These are phyloP conservation scores for Sakesphorus luctuosus DNA, from an alignment of 2,113 vertebrate genomes.

Conservation along the genomic window DNA sequence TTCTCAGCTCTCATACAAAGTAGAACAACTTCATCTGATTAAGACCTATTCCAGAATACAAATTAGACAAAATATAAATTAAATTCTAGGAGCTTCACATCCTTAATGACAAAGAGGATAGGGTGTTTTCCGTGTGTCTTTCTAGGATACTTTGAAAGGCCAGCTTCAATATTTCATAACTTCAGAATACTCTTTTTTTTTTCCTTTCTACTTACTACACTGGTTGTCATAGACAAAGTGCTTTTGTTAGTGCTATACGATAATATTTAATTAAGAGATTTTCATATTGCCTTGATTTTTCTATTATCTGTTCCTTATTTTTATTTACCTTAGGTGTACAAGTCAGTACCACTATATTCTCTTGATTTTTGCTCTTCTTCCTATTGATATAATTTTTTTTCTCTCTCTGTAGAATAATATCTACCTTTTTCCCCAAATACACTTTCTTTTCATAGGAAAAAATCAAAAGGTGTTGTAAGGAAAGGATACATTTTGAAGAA, in stretches of 20 bases:
- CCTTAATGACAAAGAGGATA: background rate
- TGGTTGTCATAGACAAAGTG: background rate
- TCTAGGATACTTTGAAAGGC: background rate
- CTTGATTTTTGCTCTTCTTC: background rate
- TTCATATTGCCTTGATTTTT: background rate
- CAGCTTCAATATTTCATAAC: background rate
- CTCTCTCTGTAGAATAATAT: background rate
- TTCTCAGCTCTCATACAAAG: background rate
- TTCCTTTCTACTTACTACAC: background rate
- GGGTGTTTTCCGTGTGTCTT: background rate
- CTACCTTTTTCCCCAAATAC: background rate
- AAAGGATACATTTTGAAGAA: background rate
- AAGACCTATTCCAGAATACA: background rate
- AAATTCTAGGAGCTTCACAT: background rate
- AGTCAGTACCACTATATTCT: background rate
- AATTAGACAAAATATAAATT: background rate
- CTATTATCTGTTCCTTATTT: background rate
- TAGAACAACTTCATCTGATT: background rate
- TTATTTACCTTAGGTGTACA: background rate
- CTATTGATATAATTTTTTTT: background rate
- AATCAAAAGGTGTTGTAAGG: background rate
- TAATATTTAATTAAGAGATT: background rate
- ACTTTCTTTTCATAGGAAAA: background rate
- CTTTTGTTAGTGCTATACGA: background rate
- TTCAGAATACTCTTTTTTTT: background rate